phyloP scores from a whole-genome alignment of 2,113 vertebrate genomes.

The Erythrocebus patas region DNA sequence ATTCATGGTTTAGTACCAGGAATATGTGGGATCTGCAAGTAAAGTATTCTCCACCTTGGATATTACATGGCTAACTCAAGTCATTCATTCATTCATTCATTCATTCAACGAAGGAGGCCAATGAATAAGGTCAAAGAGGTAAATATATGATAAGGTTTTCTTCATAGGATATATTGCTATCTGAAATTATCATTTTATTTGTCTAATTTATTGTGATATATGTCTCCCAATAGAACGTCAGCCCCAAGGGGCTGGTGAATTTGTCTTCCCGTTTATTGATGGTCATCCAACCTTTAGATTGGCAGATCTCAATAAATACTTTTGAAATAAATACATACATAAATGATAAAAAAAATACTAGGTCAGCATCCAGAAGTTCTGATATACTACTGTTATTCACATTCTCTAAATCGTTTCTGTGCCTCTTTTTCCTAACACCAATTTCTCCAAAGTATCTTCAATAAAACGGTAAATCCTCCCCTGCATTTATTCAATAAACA shows the following conservation, averaged over 20 bases:
- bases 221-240: not conserved
- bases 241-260: not conserved
- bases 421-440: not conserved
- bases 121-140: not conserved
- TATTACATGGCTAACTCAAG: not conserved
- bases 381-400: not conserved
- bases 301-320: not conserved
- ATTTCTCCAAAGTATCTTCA: not conserved
- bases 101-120: not conserved
- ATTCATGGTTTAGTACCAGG: not conserved
- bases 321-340: not conserved
- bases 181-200: not conserved
- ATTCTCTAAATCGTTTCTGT: not conserved
- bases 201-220: not conserved
- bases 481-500: not conserved
- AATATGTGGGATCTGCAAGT: not conserved
- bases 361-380: not conserved
- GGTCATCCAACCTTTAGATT: not conserved
- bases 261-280: not conserved
- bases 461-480: not conserved
- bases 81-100: not conserved
- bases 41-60: not conserved
- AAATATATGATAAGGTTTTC: not conserved
- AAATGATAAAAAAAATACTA: not conserved
- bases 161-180: not conserved